Conservation (phyloP, 2,797 vertebrate genomes). For the Crenuchus spilurus region DNA sequence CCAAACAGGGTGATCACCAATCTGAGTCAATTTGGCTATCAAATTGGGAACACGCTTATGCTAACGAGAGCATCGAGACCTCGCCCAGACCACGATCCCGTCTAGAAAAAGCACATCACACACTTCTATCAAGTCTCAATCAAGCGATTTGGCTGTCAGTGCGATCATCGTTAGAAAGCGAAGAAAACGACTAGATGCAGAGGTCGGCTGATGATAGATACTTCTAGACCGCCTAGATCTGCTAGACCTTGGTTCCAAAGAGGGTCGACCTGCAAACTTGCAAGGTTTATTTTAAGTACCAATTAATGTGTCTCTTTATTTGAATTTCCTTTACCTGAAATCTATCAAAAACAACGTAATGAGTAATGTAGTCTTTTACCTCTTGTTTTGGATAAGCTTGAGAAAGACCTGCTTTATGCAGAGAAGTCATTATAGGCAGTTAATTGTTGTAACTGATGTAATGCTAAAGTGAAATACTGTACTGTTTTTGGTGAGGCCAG, state of each 20-base stretch:
- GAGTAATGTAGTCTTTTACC: slow-evolving; percentile 16
- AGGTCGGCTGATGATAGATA: slow-evolving; percentile 91
- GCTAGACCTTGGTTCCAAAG: slow-evolving; percentile 91
- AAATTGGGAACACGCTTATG: slow-evolving; percentile 77
- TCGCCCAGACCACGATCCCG: slow-evolving; percentile 72
- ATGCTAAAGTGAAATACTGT: slow-evolving; percentile 43
- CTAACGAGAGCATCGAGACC: slow-evolving; percentile 59
- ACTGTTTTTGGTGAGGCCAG: slow-evolving; percentile 58
- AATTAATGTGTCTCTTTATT: slow-evolving; percentile 87
- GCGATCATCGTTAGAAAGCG: slow-evolving; percentile 90
- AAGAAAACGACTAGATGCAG: slow-evolving; percentile 92
- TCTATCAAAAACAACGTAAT: slow-evolving; percentile 47
- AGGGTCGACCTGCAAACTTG: slow-evolving; percentile 93
- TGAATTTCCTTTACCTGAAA: slow-evolving; percentile 39
- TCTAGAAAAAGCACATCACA: slow-evolving; percentile 89
- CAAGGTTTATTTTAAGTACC: slow-evolving; percentile 95
- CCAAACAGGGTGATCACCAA: slow-evolving; percentile 83
- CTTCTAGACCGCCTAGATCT: slow-evolving; percentile 94
- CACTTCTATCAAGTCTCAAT: slow-evolving; percentile 90
- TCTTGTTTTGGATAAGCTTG: slow-evolving; percentile 18
- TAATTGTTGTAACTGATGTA: slow-evolving; percentile 36
- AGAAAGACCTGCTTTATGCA: slow-evolving; percentile 30
- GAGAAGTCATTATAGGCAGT: slow-evolving; percentile 13
- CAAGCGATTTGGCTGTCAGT: slow-evolving; percentile 92
- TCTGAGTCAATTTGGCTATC: slow-evolving; percentile 89